Conservation (phyloP, 1,140 invertebrate genomes). For the Rhopalosiphum maidis region DNA sequence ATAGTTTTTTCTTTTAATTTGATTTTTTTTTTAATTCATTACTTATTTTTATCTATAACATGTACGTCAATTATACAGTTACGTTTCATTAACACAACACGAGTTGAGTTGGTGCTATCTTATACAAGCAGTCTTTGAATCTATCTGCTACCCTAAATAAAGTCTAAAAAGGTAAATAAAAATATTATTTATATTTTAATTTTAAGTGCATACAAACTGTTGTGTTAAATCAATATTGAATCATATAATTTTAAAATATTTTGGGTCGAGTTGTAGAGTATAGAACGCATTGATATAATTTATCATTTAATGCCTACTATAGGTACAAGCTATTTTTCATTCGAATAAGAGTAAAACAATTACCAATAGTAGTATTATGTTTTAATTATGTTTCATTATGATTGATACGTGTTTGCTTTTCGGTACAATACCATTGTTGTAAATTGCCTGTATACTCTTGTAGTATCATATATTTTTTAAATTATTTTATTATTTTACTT, state of each 20-base stretch:
- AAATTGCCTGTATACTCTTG: not conserved
- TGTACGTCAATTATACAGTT: not conserved
- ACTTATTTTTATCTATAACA: not conserved
- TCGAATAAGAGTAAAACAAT: not conserved
- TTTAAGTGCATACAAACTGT: not conserved
- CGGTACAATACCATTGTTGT: not conserved
- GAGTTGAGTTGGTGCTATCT: slow-evolving; percentile 18
- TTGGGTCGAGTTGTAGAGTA: not conserved
- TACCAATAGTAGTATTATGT: not conserved
- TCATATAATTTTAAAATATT: not conserved
- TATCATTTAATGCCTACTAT: not conserved
- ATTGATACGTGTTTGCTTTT: not conserved
- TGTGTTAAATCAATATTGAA: not conserved
- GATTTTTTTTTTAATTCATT: not conserved
- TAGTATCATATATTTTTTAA: not conserved
- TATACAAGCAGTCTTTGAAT: not conserved
- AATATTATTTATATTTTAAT: not conserved
- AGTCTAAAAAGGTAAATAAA: not conserved
- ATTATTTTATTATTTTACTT: not conserved
- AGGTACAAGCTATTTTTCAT: not conserved
- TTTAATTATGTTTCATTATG: not conserved
- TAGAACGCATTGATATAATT: not conserved
- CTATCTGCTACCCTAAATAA: not conserved
- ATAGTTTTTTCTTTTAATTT: not conserved
- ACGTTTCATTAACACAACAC: not conserved